phyloP scores from a whole-genome alignment of 2,888 invertebrate genomes.

The Cantharis lateralis region DNA sequence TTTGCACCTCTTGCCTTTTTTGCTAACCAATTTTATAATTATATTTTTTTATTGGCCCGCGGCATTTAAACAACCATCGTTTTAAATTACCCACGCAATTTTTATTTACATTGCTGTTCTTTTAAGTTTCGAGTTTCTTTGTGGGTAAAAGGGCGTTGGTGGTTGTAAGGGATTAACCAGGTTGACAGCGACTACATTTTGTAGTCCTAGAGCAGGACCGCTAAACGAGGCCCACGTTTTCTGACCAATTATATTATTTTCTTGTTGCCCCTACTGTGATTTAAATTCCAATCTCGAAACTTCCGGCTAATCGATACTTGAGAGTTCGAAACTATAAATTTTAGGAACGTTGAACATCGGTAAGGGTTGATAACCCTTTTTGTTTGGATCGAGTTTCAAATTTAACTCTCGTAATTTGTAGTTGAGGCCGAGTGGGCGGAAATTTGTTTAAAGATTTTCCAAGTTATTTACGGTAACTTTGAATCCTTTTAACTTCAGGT shows the following conservation, averaged over 20 bases:
- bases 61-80: not conserved
- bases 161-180: not conserved
- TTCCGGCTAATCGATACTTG: not conserved
- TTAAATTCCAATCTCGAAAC: not conserved
- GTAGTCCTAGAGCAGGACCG: not conserved
- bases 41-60: not conserved
- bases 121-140: not conserved
- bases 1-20: slow-evolving; percentile 13
- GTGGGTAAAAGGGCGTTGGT: not conserved
- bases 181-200: not conserved
- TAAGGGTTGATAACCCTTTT: not conserved
- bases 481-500: not conserved
- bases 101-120: not conserved
- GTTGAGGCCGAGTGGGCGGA: not conserved
- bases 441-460: not conserved
- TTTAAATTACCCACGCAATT: not conserved
- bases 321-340: not conserved
- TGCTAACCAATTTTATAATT: not conserved
- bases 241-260: not conserved
- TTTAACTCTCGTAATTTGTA: not conserved
- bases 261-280: not conserved
- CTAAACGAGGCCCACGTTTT: not conserved
- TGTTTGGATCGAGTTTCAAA: not conserved
- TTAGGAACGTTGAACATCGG: not conserved
- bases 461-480: not conserved